Evolutionary conservation across 2,797 vertebrate species (phyloP), one percentile per base, ranked within the genome.

Genomic region (Enteromius unitaeniatus): DNA sequence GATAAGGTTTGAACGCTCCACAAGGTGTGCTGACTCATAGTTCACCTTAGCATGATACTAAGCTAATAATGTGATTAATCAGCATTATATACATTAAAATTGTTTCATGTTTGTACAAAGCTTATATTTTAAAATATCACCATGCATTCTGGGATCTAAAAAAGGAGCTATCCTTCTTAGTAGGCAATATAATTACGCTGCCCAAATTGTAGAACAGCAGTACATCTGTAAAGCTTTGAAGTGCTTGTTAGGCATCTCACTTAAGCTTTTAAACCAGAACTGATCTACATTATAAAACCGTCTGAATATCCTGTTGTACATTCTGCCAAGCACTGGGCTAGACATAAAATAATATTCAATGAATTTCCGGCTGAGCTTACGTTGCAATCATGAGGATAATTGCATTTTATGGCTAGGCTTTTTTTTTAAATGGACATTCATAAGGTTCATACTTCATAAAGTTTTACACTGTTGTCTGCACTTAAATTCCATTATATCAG

Each of bases 371-470:
- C 51, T 60, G 19, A 72, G 53, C 79, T 72, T 62, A 81, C 23
- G 31, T 0, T 81, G 37, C 40, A 72, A 17, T 81, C 51, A 60
- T 68, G 64, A 67, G 31, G 64, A 49, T 40, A 51, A 79, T 68
- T 53, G 17, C 21, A 68, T 79, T 53, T 51, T 68, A 53, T 34
- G 45, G 28, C 51, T 51, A 13, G 21, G 47, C 21, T 23, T 40
- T 53, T 40, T 53, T 79, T 68, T 37, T 23, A 69, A 40, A 55
- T 40, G 31, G 47, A 68, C 78, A 65, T 51, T 67, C 45, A 53
- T 34, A 17, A 17, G 31, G 42, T 78, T 64, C 76, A 78, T 64
- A 78, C 58, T 67, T 79, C 28, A 79, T 51, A 79, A 79, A 51
- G 45, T 79, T 49, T 49, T 37, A 67, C 19, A 58, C 19, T 11